These are phyloP conservation scores for Tenualosa ilisha DNA, from an alignment of 2,797 vertebrate genomes.

Conservation along the genomic window DNA sequence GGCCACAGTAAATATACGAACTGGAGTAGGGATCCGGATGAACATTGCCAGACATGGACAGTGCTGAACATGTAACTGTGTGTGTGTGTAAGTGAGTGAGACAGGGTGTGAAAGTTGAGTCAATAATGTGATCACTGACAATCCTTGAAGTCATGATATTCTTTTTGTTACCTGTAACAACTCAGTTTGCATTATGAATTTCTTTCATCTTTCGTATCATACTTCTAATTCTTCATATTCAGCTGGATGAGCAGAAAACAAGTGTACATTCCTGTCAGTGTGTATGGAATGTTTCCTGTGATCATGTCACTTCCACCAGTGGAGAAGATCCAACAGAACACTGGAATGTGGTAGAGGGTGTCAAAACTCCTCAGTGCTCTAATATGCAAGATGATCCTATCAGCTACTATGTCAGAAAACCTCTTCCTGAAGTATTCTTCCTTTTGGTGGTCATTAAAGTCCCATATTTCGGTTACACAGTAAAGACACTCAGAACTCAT, in stretches of 20 bases:
- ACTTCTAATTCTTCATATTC: background rate
- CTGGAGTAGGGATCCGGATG: too few species aligned
- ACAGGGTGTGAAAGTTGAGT: background rate
- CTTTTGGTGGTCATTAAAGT: background rate
- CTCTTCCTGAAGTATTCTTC: background rate
- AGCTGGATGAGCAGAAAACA: background rate
- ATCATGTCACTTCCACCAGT: background rate
- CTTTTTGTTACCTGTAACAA: too few species aligned
- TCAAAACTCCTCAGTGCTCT: background rate
- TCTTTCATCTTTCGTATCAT: background rate
- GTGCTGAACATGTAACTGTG: too few species aligned
- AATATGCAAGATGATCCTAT: background rate
- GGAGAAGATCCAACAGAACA: background rate
- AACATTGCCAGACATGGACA: too few species aligned
- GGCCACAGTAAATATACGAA: too few species aligned
- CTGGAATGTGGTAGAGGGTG: background rate
- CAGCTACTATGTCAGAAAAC: background rate
- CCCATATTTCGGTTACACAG: background rate
- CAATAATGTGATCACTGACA: too few species aligned
- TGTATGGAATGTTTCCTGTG: background rate
- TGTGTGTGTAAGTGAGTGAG: too few species aligned
- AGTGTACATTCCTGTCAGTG: background rate
- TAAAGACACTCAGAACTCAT: background rate
- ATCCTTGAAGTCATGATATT: too few species aligned
- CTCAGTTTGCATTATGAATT: too few species aligned